phyloP scores from a whole-genome alignment of 2,888 invertebrate species.

The Hirtodrosophila alboralis region DNA sequence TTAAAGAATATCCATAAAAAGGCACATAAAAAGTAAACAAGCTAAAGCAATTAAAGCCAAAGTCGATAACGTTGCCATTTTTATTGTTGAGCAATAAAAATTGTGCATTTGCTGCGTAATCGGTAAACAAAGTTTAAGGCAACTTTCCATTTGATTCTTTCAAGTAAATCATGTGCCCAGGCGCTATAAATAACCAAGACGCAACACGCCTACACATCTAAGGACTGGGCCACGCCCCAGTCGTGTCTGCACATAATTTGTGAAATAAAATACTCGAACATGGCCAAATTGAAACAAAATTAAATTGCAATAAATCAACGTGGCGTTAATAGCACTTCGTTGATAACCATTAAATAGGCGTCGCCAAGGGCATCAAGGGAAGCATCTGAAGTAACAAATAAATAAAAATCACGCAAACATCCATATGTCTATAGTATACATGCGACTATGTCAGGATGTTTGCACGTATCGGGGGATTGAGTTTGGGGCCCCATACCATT shows the following conservation, averaged over 20 bases:
- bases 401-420: conserved; percentile 42
- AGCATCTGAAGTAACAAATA: conserved; percentile 36
- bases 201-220: conserved; percentile 27
- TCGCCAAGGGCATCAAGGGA: conserved; percentile 52
- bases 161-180: conserved; percentile 50
- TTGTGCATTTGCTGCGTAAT: conserved; percentile 14
- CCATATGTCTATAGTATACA: conserved; percentile 10
- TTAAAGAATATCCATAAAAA: too few species aligned
- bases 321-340: conserved; percentile 74
- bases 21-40: conserved; percentile 44
- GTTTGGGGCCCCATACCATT: conserved; percentile 13
- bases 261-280: conserved; percentile 70
- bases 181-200: conserved; percentile 60
- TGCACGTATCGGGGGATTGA: conserved; percentile 19
- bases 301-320: conserved; percentile 75
- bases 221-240: conserved; percentile 60
- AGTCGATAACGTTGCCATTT: conserved; percentile 21
- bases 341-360: conserved; percentile 77
- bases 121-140: conserved; percentile 32
- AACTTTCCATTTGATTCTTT: conserved; percentile 33
- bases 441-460: conserved; percentile 17
- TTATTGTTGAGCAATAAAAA: conserved; percentile 51
- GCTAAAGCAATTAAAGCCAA: conserved; percentile 48
- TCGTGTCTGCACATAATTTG: conserved; percentile 79
- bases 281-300: conserved; percentile 74